Conservation (phyloP, 2,888 invertebrate genomes). For the Cataglyphis albicans region DNA sequence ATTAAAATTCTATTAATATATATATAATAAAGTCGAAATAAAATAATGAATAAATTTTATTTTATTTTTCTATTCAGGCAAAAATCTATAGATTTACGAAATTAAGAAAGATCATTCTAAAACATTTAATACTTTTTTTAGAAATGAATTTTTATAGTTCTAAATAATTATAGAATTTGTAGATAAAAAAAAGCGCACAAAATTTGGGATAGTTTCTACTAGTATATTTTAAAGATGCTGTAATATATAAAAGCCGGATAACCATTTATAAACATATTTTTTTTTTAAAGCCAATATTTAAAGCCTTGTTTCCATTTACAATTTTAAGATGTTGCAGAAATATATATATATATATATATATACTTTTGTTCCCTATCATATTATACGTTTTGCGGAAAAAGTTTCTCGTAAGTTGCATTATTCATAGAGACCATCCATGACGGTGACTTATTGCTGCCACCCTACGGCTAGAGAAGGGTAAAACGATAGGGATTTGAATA, state of each 20-base stretch:
- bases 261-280: neutral
- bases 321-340: slow-evolving; percentile 40
- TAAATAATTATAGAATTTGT: neutral
- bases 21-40: neutral
- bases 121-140: neutral
- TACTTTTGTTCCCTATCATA: slow-evolving; percentile 47
- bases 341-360: slow-evolving; percentile 29
- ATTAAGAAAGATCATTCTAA: neutral
- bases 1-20: slow-evolving; percentile 33
- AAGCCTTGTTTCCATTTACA: neutral
- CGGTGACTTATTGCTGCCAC: slow-evolving; percentile 77
- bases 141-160: neutral
- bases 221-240: neutral
- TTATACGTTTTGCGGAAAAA: slow-evolving; percentile 59
- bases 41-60: neutral
- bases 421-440: slow-evolving; percentile 73
- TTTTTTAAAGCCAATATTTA: neutral
- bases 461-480: slow-evolving; percentile 62
- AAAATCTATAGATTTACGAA: neutral
- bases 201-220: neutral
- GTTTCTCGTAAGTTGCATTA: slow-evolving; percentile 72
- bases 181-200: too few species aligned
- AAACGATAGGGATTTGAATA: slow-evolving; percentile 80
- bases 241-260: neutral
- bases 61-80: neutral